Base-by-base conservation (phyloP, 2,797 vertebrate genomes). In the Sandelia bainsii region DNA sequence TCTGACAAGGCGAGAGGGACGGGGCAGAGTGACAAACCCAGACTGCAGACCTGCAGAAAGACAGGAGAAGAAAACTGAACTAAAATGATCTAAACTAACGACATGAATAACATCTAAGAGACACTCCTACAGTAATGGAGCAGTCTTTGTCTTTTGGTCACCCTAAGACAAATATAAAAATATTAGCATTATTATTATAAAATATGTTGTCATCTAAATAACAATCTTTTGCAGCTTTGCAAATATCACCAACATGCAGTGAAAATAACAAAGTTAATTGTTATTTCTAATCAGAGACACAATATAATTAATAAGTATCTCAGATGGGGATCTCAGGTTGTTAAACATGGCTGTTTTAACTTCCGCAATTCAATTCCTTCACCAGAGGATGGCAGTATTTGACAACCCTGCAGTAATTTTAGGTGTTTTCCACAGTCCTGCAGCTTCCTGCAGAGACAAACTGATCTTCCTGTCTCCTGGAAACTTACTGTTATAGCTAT, bases 1-100 rank as follows among this genome's bases (percentile, higher is more conserved):
- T 77, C 95, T 94, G 67, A 97, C 96, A 0, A 92, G 68, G 22
- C 86, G 88, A 51, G 97, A 93, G 53, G 92, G 80, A 1, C 96
- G 96, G 40, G 97, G 95, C 75, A 98, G 94, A 37, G 97, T 99
- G 80, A 96, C 94, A 61, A 98, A 98, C 8, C 96, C 96, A 0
- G 97, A 97, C 75, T 96, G 95, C 25, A 96, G 84, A 53, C 96
- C 97, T 98, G 83, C 6, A 78, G 51, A 80, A 50, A 88, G 17
- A 64, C 17, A 85, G 37, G 60, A 20, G 34, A 23, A 59, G 23
- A 53, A 57, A n/a, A 23, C 22, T 22, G 11, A 17, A 66, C 11
- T 40, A 6, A 49, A 56, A 39, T 48, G 8, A 60, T 39, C 10
- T 25, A 3, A 49, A 44, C 11, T 20, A 4, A 46, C 44, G 16